A percentile compares a stretch with the other conserved stretches of the same genome.
phyloP scores from a whole-genome alignment of 37 sponge, comb jelly and placozoan genomes.

The Aplysina aerophoba region DNA sequence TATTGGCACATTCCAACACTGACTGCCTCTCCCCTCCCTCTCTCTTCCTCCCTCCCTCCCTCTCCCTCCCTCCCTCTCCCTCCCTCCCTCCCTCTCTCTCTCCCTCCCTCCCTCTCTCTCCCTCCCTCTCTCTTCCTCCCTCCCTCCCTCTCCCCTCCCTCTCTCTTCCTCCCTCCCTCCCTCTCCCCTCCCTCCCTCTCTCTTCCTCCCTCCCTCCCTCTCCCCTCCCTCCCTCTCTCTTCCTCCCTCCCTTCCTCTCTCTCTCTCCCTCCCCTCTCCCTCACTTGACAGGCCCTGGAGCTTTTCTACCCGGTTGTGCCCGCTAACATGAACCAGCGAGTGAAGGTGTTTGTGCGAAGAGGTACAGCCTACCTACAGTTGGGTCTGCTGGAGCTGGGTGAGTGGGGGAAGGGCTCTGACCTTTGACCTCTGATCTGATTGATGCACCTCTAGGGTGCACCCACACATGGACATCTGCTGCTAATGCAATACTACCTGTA shows the following conservation, averaged over 20 bases:
- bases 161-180: not conserved
- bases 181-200: not conserved
- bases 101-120: not conserved
- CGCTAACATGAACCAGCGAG: constrained; percentile 62
- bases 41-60: not conserved
- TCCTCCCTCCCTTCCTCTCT: too few species aligned
- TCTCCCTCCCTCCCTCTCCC: not conserved
- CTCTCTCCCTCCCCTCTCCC: not conserved
- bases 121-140: not conserved
- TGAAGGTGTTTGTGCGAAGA: constrained; percentile 85
- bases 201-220: not conserved
- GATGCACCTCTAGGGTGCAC: too few species aligned
- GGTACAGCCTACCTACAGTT: constrained; percentile 86
- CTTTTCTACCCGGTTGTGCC: constrained; percentile 87
- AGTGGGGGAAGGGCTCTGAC: not conserved
- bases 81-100: not conserved
- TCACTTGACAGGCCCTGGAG: constrained; percentile 83
- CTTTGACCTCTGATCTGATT: too few species aligned
- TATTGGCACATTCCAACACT: too few species aligned
- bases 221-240: not conserved
- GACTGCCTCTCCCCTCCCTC: too few species aligned
- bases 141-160: not conserved
- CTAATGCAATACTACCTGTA: too few species aligned
- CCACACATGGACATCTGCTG: too few species aligned
- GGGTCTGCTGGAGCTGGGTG: constrained; percentile 50